phyloP scores from a whole-genome alignment of 2,113 vertebrate genomes.

The Lepisosteus osseus region DNA sequence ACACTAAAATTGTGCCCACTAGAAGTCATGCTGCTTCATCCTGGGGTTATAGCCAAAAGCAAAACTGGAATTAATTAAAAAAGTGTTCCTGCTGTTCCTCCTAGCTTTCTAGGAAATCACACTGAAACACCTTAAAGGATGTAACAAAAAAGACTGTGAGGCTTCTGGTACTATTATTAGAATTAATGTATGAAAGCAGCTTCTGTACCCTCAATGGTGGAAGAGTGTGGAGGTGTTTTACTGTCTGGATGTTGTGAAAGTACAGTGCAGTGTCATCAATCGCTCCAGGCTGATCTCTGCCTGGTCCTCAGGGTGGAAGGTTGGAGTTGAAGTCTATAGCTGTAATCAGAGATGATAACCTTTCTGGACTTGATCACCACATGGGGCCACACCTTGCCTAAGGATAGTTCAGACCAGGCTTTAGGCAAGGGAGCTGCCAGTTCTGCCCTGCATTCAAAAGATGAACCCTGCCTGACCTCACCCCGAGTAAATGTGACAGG shows the following conservation, averaged over 20 bases:
- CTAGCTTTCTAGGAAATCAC: too few relatives aligned
- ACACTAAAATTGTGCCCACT: constrained; percentile 56
- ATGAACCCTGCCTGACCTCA: constrained; percentile 59
- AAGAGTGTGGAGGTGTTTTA: constrained; percentile 64
- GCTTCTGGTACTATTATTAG: too few relatives aligned
- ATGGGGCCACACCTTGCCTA: constrained; percentile 69
- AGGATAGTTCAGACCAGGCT: constrained; percentile 69
- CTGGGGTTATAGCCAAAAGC: constrained; percentile 10
- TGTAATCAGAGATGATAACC: constrained; percentile 71
- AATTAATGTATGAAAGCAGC: too few relatives aligned
- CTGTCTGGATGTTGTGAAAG: constrained; percentile 59
- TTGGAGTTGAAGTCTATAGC: constrained; percentile 59
- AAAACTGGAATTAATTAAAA: too few relatives aligned
- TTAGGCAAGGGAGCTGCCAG: constrained; percentile 52
- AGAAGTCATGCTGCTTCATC: constrained; percentile 60
- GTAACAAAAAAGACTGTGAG: too few relatives aligned
- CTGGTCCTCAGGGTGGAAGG: constrained; percentile 59
- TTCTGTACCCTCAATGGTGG: constrained; percentile 24
- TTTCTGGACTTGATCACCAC: constrained; percentile 62
- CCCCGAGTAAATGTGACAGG: constrained; percentile 65
- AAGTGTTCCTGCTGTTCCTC: too few relatives aligned
- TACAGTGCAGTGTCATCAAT: constrained; percentile 2
- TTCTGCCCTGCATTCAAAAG: constrained; percentile 47
- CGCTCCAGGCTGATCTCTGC: constrained; percentile 32
- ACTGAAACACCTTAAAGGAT: too few relatives aligned